Evolutionary conservation across 2,797 vertebrate genomes (phyloP), one percentile per base, ranked within the genome.

Genomic region (Chelon labrosus): DNA sequence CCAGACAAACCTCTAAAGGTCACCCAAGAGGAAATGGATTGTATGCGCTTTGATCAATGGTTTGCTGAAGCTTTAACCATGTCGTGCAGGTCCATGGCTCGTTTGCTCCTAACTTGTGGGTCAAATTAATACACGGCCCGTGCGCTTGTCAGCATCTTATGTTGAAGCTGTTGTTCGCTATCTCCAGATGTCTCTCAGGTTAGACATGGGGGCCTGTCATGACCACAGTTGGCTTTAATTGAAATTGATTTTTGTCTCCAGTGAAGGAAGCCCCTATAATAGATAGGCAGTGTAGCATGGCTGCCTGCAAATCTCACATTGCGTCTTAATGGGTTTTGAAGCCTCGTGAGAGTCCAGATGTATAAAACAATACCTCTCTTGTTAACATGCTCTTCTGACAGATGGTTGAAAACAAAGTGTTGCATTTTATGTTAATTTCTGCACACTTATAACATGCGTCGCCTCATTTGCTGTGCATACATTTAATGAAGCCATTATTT

Each of bases 231-330:
- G 60, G 50, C 82, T 94, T 93, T 92, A 92, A 94, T 93, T 92
- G 81, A 94, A 94, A 94, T 94, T 84, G 91, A 94, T n/a, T 94
- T 90, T 92, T 83, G 79, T 84, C 80, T 89, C 79, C 67, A 63
- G 76, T 51, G 55, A 83, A 79, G 86, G 87, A 91, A 85, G 81
- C 80, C 74, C 72, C 79, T 80, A 75, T 89, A 91, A 91, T 85
- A 80, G 88, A 93, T 88, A 81, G 83, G 70, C 31, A 67, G 58
- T 75, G 83, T 77, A 25, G 38, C 66, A 39, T 27, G 77, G 42
- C 73, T 65, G 72, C 61, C 65, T 82, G 70, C 66, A 78, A 69
- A 84, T 85, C 73, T 80, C 75, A 63, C 44, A 58, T 70, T 49
- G 70, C 44, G 20, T 81, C 74, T 51, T 80, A 74, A 85, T 89